These are phyloP conservation scores for Adelges cooleyi DNA, from an alignment of 1,140 invertebrate genomes.

Conservation along the genomic window DNA sequence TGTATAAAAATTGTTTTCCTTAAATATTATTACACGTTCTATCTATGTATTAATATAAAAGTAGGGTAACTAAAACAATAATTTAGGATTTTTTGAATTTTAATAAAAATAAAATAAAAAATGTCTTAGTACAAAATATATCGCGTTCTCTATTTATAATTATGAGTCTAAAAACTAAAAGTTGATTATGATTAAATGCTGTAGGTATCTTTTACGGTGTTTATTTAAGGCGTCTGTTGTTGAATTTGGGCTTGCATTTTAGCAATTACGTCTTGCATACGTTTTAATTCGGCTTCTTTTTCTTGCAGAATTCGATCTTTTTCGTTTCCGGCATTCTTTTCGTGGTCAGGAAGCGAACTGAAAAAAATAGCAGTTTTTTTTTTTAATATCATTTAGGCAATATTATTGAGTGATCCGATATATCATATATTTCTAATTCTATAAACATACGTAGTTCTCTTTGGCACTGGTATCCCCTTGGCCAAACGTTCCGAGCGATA, in stretches of 20 bases:
- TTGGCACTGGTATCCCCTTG: constrained; percentile 60
- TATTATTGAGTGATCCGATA: neutral
- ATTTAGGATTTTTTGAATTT: too few relatives aligned
- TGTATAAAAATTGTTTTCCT: too few relatives aligned
- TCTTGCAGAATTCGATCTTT: constrained; percentile 76
- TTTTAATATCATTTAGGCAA: neutral
- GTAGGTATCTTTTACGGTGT: constrained; percentile 11
- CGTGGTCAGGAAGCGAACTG: constrained; percentile 33
- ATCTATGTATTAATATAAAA: too few relatives aligned
- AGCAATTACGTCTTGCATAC: constrained; percentile 90
- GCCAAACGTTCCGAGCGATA: constrained; percentile 78
- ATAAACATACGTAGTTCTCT: constrained; percentile 52
- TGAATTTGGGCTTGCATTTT: constrained; percentile 88
- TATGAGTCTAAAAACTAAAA: too few relatives aligned
- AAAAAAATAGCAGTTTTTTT: constrained; percentile 27
- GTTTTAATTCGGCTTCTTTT: constrained; percentile 76
- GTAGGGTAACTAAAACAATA: too few relatives aligned
- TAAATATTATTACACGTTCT: too few relatives aligned
- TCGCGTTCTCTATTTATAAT: too few relatives aligned
- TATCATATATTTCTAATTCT: neutral
- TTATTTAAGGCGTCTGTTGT: constrained; percentile 41
- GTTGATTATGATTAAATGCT: too few relatives aligned
- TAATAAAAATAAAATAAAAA: too few relatives aligned
- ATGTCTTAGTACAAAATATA: too few relatives aligned
- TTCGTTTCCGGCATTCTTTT: constrained; percentile 39